Conservation (phyloP, 2,113 vertebrate species). For the Chloebia gouldiae region DNA sequence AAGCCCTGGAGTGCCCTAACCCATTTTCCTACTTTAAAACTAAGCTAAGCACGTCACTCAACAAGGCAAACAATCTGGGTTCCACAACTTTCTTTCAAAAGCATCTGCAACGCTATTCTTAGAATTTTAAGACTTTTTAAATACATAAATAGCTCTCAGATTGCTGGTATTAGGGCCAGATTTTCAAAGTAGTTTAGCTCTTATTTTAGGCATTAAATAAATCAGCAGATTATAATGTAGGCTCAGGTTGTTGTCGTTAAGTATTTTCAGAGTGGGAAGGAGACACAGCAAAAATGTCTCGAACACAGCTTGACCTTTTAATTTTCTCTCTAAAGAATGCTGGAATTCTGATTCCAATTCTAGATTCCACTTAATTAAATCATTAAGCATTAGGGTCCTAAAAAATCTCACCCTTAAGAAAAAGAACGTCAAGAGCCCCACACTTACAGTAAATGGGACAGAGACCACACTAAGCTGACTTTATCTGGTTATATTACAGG, state of each 20-base stretch:
- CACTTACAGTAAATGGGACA: not conserved
- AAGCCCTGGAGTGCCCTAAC: too few species aligned
- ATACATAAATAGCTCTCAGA: conserved; percentile 39
- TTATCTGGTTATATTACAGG: not conserved
- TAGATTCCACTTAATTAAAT: not conserved
- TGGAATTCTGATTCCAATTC: not conserved
- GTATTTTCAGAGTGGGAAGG: not conserved
- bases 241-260: not conserved
- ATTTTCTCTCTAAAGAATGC: not conserved
- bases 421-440: not conserved
- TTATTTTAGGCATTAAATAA: conserved; percentile 26
- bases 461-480: not conserved
- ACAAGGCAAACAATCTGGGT: not conserved
- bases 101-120: not conserved
- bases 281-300: not conserved
- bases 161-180: not conserved
- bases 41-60: not conserved
- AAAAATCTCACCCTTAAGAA: not conserved
- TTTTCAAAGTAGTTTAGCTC: not conserved
- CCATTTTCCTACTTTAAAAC: not conserved
- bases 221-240: not conserved
- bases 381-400: not conserved
- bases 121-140: conserved; percentile 34
- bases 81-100: not conserved
- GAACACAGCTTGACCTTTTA: not conserved